A percentile compares a stretch with the other conserved stretches of the same genome.
Evolutionary conservation across 1,140 invertebrate species (phyloP).

Genomic region (Lamellibrachia luymesi): DNA sequence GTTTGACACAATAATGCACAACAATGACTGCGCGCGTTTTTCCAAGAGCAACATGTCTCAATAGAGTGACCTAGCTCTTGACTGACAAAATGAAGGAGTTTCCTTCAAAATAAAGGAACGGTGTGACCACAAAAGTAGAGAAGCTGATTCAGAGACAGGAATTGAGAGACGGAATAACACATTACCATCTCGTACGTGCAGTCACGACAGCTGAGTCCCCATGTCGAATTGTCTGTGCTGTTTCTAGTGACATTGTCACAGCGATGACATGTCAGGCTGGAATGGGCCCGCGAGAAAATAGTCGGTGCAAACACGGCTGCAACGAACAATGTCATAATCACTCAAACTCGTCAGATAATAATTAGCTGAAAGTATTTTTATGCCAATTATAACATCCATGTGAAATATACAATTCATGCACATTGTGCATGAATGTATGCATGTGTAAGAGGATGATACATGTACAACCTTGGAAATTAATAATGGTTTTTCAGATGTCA

Average conservation of each 20-base stretch:
- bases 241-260: neutral
- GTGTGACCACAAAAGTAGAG: too few relatives aligned
- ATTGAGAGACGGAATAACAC: neutral
- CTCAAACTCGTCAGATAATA: neutral
- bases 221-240: neutral
- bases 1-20: too few relatives aligned
- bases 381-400: neutral
- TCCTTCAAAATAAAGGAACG: too few relatives aligned
- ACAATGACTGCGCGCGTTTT: too few relatives aligned
- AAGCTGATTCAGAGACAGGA: neutral
- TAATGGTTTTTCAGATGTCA: too few relatives aligned
- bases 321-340: constrained; percentile 14
- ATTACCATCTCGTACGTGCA: neutral
- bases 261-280: constrained; percentile 30
- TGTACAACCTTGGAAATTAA: neutral
- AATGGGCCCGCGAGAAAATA: constrained; percentile 48
- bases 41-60: too few relatives aligned
- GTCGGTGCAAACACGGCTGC: constrained; percentile 52
- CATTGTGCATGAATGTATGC: neutral
- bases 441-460: neutral
- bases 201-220: neutral
- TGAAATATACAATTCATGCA: neutral
- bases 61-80: too few relatives aligned
- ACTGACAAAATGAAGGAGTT: too few relatives aligned
- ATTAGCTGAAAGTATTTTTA: neutral